These are phyloP conservation scores for Eucera pruinosa DNA, from an alignment of 2,888 invertebrate genomes.

Conservation along the genomic window DNA sequence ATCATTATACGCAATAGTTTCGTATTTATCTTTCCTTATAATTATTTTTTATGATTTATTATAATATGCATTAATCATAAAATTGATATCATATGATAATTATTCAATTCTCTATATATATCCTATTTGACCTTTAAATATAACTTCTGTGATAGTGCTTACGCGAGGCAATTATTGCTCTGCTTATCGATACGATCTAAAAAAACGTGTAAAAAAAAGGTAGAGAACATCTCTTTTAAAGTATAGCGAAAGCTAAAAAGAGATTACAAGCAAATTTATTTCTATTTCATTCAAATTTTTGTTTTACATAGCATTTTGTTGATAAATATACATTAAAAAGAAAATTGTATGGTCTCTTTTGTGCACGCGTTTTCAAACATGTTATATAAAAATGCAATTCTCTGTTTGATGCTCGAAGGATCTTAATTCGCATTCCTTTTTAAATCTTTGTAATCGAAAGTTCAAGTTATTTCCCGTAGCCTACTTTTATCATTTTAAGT, in stretches of 20 bases:
- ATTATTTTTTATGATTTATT: background rate
- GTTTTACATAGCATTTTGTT: background rate
- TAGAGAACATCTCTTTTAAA: background rate
- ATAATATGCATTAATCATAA: slow-evolving; percentile 7
- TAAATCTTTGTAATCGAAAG: too few relatives aligned
- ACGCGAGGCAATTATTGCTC: background rate
- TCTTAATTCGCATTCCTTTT: too few relatives aligned
- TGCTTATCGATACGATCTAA: background rate
- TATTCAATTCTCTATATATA: background rate
- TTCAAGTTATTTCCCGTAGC: too few relatives aligned
- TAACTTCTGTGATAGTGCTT: background rate
- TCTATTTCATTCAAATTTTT: background rate
- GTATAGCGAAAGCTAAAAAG: too few relatives aligned
- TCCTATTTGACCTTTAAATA: background rate
- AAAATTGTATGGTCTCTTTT: background rate
- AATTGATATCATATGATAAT: background rate
- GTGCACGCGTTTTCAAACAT: slow-evolving; percentile 7
- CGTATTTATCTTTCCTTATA: background rate
- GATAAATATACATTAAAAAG: background rate
- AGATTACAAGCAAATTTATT: background rate
- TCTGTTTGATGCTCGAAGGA: background rate
- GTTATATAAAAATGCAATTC: background rate
- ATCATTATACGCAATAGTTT: background rate
- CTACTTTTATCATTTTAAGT: too few relatives aligned
- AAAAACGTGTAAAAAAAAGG: background rate